Conservation (phyloP, 2,113 vertebrate genomes). For the Zonotrichia leucophrys region DNA sequence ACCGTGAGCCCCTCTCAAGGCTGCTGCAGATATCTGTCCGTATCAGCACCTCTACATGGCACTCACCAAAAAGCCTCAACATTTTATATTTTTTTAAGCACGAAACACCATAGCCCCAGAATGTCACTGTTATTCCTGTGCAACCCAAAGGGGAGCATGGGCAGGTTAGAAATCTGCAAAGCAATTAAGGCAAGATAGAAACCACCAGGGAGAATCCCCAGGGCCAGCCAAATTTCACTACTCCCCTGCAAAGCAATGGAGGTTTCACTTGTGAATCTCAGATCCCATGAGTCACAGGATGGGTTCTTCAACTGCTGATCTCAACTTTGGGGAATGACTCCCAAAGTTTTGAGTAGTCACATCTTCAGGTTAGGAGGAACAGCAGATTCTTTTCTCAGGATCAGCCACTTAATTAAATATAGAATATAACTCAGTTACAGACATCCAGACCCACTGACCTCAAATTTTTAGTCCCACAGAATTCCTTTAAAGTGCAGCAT, state of each 20-base stretch:
- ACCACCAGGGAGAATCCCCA: background rate
- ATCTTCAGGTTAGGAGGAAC: background rate
- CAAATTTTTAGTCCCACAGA: background rate
- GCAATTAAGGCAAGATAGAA: background rate
- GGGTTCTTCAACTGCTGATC: background rate
- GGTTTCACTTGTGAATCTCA: background rate
- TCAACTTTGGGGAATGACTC: background rate
- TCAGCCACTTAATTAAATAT: constrained; percentile 19
- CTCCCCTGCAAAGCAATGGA: background rate
- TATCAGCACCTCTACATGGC: background rate
- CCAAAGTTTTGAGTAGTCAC: background rate
- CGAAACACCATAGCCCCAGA: background rate
- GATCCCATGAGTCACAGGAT: background rate
- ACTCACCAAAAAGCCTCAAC: background rate
- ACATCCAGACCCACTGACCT: background rate
- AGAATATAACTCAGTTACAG: background rate
- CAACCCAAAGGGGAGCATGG: background rate
- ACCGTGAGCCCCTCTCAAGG: background rate
- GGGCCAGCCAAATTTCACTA: background rate
- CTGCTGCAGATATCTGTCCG: background rate
- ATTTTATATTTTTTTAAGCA: background rate
- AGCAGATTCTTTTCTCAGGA: constrained; percentile 10
- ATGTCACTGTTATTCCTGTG: background rate
- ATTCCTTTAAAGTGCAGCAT: constrained; percentile 23
- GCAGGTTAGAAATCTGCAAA: background rate